Percentiles rank a stretch among this genome's conserved stretches.
These are phyloP conservation scores for Drosophila lutescens DNA, from an alignment of 2,888 invertebrate genomes.

Conservation along the genomic window DNA sequence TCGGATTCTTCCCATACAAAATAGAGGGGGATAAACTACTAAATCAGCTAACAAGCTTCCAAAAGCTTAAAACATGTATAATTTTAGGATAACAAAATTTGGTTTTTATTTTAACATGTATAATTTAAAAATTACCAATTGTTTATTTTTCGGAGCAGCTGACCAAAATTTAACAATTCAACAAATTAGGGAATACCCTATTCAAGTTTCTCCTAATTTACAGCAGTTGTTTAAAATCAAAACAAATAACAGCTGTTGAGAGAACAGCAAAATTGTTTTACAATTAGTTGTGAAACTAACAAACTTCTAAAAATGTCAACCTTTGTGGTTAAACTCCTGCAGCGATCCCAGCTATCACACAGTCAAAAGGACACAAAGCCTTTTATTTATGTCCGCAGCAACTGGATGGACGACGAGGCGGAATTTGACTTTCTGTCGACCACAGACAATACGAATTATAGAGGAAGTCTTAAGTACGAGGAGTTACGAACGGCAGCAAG, in stretches of 20 bases:
- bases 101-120: too few relatives aligned
- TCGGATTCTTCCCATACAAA: too few relatives aligned
- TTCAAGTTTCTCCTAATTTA: too few relatives aligned
- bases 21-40: too few relatives aligned
- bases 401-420: constrained; percentile 56
- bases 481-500: constrained; percentile 66
- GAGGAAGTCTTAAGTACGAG: constrained; percentile 51
- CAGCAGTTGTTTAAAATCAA: neutral
- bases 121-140: too few relatives aligned
- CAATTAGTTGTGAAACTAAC: constrained; percentile 25
- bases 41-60: too few relatives aligned
- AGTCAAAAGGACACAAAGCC: constrained; percentile 56
- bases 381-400: constrained; percentile 58
- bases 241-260: too few relatives aligned
- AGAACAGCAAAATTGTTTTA: constrained; percentile 5
- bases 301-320: constrained; percentile 1
- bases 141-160: too few relatives aligned
- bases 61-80: too few relatives aligned
- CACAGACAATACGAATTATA: constrained; percentile 48
- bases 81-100: too few relatives aligned
- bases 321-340: constrained; percentile 48
- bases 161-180: too few relatives aligned
- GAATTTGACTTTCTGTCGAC: constrained; percentile 58
- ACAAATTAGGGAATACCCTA: too few relatives aligned
- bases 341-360: constrained; percentile 46